Percentiles rank a stretch among this genome's conserved stretches.
Evolutionary conservation across 2,888 invertebrate species (phyloP).

Genomic region (Andrena praecox): DNA sequence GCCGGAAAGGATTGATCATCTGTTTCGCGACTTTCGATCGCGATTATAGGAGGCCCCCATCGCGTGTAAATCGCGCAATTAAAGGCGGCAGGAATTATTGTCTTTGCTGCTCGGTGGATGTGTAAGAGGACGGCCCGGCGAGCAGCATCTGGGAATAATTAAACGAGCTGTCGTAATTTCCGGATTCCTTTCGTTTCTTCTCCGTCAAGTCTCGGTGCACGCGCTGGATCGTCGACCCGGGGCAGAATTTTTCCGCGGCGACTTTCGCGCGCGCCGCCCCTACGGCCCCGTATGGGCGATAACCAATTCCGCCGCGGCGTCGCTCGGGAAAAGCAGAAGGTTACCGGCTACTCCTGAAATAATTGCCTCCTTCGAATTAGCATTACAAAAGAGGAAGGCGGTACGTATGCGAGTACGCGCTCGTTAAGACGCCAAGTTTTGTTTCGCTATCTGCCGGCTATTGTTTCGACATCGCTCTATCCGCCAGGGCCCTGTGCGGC

Average conservation of each 20-base stretch:
- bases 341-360: slow-evolving; percentile 70
- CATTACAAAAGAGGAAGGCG: slow-evolving; percentile 79
- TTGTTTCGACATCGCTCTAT: slow-evolving; percentile 70
- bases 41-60: slow-evolving; percentile 15
- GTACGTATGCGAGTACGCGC: slow-evolving; percentile 66
- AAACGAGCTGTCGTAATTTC: slow-evolving; percentile 18
- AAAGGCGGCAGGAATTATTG: neutral
- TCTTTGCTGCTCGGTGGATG: neutral
- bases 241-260: slow-evolving; percentile 13
- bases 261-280: slow-evolving; percentile 44
- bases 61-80: neutral
- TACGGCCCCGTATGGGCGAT: slow-evolving; percentile 28
- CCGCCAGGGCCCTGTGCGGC: slow-evolving; percentile 51
- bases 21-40: slow-evolving; percentile 18
- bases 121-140: neutral
- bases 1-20: slow-evolving; percentile 36
- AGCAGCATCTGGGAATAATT: slow-evolving; percentile 28
- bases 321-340: slow-evolving; percentile 57
- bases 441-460: slow-evolving; percentile 67
- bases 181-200: slow-evolving; percentile 20
- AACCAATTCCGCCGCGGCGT: slow-evolving; percentile 33
- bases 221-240: slow-evolving; percentile 4
- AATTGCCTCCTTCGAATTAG: slow-evolving; percentile 78
- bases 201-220: slow-evolving; percentile 17
- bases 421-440: slow-evolving; percentile 68